Conservation (phyloP, 2,888 invertebrate genomes). For the Nomada lathburiana region DNA sequence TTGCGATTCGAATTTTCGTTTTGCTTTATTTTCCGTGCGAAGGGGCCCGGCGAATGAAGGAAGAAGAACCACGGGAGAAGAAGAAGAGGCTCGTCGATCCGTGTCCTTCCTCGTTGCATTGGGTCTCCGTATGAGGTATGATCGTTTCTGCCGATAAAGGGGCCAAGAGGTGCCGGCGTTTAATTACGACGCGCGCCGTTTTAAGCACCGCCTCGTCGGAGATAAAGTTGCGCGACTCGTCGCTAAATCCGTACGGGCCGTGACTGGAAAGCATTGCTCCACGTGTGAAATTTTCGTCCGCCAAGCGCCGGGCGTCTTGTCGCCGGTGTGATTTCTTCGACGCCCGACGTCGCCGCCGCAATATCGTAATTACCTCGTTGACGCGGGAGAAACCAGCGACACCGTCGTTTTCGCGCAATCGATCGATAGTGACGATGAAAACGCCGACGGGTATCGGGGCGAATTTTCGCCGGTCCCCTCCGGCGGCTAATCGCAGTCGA, state of each 20-base stretch:
- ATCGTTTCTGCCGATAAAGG: slow-evolving; percentile 63
- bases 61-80: background rate
- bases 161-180: slow-evolving; percentile 67
- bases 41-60: background rate
- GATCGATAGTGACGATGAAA: slow-evolving; percentile 31
- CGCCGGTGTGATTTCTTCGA: slow-evolving; percentile 32
- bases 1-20: background rate
- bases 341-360: background rate
- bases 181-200: slow-evolving; percentile 68
- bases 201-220: slow-evolving; percentile 62
- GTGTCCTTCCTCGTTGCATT: slow-evolving; percentile 45
- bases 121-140: slow-evolving; percentile 36
- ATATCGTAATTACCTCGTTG: slow-evolving; percentile 9
- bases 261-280: slow-evolving; percentile 56
- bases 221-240: slow-evolving; percentile 61
- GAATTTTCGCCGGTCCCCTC: no score
- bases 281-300: slow-evolving; percentile 46
- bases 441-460: no score
- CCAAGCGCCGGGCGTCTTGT: slow-evolving; percentile 7
- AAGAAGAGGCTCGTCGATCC: slow-evolving; percentile 40
- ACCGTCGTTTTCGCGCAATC: background rate
- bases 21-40: slow-evolving; percentile 13
- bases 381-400: background rate
- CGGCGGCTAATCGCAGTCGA: background rate
- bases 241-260: slow-evolving; percentile 61